phyloP scores from a whole-genome alignment of 2,888 invertebrate genomes.

The Patella ulyssiponensis region DNA sequence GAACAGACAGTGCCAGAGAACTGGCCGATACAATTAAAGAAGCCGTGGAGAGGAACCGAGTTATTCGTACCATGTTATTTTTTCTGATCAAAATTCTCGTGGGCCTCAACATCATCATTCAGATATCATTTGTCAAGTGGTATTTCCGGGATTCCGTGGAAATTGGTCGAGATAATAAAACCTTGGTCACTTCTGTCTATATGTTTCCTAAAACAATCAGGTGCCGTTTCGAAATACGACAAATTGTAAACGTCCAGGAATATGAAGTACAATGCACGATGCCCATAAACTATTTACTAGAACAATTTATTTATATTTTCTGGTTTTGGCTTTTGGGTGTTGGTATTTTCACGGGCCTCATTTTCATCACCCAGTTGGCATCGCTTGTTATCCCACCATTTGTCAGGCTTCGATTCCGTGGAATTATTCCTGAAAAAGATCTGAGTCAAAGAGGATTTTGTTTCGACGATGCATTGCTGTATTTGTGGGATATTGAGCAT shows the following conservation, averaged over 20 bases:
- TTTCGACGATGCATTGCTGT: not conserved
- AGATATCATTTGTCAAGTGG: not conserved
- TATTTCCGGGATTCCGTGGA: not conserved
- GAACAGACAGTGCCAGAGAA: not conserved
- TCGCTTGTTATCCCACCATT: not conserved
- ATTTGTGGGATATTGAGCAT: not conserved
- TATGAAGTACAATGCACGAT: not conserved
- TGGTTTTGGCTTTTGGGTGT: not conserved
- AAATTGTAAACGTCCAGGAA: not conserved
- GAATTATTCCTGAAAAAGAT: not conserved
- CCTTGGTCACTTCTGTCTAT: no score
- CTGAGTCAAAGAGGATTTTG: not conserved
- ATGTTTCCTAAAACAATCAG: not conserved
- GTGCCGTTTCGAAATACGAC: not conserved
- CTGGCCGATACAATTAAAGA: not conserved
- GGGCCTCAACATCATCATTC: not conserved
- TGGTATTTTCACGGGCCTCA: not conserved
- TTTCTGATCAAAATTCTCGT: not conserved
- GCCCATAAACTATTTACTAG: not conserved
- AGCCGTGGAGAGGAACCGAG: not conserved
- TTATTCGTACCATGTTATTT: not conserved
- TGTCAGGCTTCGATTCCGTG: not conserved
- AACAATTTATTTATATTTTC: not conserved
- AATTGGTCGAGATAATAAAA: not conserved
- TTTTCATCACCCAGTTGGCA: not conserved